Evolutionary conservation across 2,888 invertebrate genomes (phyloP).

Genomic region (Anodontia alba): DNA sequence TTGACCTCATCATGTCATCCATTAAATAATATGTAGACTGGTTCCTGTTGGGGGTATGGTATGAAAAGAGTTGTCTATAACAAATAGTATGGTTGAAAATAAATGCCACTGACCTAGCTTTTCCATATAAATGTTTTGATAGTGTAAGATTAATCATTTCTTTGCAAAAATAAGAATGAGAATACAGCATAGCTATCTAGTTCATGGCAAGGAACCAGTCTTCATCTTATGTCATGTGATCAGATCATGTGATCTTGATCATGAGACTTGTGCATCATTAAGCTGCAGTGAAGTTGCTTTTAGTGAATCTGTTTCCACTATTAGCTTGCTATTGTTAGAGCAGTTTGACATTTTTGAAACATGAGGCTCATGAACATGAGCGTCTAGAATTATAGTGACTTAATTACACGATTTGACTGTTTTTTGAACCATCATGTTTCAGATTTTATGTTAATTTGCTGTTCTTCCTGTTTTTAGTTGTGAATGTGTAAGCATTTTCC

Average conservation of each 20-base stretch:
- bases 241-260: slow-evolving; percentile 34
- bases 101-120: no score
- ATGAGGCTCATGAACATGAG: background rate
- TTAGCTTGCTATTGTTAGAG: background rate
- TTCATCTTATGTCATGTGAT: slow-evolving; percentile 14
- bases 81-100: no score
- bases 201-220: background rate
- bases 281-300: slow-evolving; percentile 26
- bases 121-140: no score
- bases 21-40: background rate
- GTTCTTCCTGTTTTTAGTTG: background rate
- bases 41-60: background rate
- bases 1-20: slow-evolving; percentile 39
- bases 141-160: no score
- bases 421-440: no score
- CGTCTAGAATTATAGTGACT: no score
- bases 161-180: no score
- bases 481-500: no score
- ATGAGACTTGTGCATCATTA: slow-evolving; percentile 31
- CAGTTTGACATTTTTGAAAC: background rate
- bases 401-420: no score
- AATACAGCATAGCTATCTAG: no score
- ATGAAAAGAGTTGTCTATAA: background rate
- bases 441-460: background rate
- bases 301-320: slow-evolving; percentile 5